Conservation (phyloP, 1,140 invertebrate species). For the Papilio dardanus region DNA sequence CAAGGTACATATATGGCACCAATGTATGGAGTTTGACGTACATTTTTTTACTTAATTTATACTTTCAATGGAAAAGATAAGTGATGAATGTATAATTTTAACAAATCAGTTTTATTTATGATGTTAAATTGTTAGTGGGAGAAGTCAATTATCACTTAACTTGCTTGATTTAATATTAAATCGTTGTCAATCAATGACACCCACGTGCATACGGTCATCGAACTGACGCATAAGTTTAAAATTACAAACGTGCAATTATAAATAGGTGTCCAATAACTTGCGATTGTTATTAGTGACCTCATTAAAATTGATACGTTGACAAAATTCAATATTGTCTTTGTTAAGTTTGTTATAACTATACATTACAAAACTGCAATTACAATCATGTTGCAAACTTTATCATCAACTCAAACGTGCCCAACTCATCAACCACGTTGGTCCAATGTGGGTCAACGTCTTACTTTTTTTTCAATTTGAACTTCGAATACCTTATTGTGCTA, state of each 20-base stretch:
- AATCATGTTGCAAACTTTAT: too few species aligned
- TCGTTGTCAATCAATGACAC: slow-evolving; percentile 2
- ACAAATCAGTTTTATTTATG: background rate
- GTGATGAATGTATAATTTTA: slow-evolving; percentile 8
- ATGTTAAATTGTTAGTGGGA: background rate
- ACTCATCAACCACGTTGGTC: too few species aligned
- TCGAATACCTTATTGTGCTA: too few species aligned
- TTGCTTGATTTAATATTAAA: slow-evolving; percentile 19
- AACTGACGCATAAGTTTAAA: background rate
- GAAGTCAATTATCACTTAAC: slow-evolving; percentile 14
- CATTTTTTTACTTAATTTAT: too few species aligned
- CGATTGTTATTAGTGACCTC: background rate
- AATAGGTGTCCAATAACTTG: background rate
- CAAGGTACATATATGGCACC: too few species aligned
- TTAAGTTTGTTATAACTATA: too few species aligned
- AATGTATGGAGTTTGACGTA: too few species aligned
- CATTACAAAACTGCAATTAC: too few species aligned
- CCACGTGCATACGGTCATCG: slow-evolving; percentile 6
- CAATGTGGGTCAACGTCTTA: too few species aligned
- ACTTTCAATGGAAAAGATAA: too few species aligned
- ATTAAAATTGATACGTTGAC: background rate
- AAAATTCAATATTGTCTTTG: background rate
- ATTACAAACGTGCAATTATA: background rate
- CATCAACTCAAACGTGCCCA: too few species aligned
- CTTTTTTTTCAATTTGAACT: too few species aligned